phyloP scores from a whole-genome alignment of 2,888 invertebrate species.

The Synergus umbraculus region DNA sequence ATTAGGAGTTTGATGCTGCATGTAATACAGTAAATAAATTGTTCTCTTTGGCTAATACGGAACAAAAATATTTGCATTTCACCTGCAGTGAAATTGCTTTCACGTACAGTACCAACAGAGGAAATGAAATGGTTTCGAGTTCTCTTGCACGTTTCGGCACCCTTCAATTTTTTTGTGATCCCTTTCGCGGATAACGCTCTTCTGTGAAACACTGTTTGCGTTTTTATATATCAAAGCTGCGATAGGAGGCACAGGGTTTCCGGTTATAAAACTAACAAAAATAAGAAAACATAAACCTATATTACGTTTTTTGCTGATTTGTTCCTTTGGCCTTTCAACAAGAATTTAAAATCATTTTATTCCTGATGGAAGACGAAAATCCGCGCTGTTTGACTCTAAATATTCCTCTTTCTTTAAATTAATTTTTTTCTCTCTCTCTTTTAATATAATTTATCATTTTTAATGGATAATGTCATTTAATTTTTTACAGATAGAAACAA shows the following conservation, averaged over 20 bases:
- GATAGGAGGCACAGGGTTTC: neutral
- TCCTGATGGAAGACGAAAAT: neutral
- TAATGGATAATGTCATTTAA: neutral
- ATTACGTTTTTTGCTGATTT: neutral
- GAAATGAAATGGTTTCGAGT: constrained; percentile 20
- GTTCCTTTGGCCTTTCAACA: neutral
- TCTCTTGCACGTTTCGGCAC: constrained; percentile 15
- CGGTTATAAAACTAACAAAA: constrained; percentile 6
- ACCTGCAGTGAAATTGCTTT: constrained; percentile 29
- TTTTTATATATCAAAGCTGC: neutral
- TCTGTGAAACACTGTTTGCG: neutral
- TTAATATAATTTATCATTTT: constrained; percentile 2
- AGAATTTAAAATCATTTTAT: too few species aligned
- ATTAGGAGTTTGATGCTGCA: neutral
- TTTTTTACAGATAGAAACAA: neutral
- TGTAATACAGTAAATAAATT: neutral
- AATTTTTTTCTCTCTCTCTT: too few species aligned
- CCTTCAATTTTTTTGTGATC: constrained; percentile 19
- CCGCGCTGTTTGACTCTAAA: too few species aligned
- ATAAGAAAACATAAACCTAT: neutral
- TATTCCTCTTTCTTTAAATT: too few species aligned
- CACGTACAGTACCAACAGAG: neutral
- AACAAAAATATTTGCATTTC: constrained; percentile 29
- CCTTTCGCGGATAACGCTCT: neutral
- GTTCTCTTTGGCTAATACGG: constrained; percentile 6